Conservation (phyloP, 2,888 invertebrate species). For the Rhagophthalmus giganteus region DNA sequence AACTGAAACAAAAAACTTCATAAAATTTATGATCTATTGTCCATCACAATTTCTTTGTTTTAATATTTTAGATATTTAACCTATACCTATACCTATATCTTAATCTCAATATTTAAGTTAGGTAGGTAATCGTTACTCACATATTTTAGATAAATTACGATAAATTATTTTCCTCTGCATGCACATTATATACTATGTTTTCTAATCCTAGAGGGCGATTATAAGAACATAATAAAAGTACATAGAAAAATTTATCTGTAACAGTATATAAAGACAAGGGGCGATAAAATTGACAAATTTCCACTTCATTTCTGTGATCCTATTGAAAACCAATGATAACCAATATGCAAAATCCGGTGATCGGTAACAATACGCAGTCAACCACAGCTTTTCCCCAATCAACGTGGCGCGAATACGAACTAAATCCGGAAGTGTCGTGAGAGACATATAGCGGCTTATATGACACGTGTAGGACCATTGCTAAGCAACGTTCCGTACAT, state of each 20-base stretch:
- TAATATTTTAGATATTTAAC: no score
- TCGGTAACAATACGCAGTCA: conserved; percentile 29
- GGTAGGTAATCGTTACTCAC: no score
- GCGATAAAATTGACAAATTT: conserved; percentile 5
- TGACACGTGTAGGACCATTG: conserved; percentile 33
- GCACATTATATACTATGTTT: no score
- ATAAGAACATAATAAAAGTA: no score
- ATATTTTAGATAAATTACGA: no score
- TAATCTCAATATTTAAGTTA: no score
- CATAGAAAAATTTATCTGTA: no score
- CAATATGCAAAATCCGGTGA: conserved; percentile 31
- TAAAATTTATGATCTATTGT: conserved; percentile 2
- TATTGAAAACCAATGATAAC: conserved; percentile 26
- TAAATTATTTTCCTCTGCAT: no score
- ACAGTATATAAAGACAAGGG: no score
- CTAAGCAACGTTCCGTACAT: conserved; percentile 31
- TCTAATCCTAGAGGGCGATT: no score
- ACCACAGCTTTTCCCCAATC: conserved; percentile 29
- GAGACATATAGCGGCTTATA: conserved; percentile 35
- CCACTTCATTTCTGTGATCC: conserved; percentile 18
- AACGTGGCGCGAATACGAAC: conserved; percentile 33
- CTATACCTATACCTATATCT: no score
- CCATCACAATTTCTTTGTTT: background rate
- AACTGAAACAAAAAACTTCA: conserved; percentile 2
- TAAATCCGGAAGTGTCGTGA: conserved; percentile 36